Evolutionary conservation across 2,888 invertebrate species (phyloP).

Genomic region (Adineta ricciae): DNA sequence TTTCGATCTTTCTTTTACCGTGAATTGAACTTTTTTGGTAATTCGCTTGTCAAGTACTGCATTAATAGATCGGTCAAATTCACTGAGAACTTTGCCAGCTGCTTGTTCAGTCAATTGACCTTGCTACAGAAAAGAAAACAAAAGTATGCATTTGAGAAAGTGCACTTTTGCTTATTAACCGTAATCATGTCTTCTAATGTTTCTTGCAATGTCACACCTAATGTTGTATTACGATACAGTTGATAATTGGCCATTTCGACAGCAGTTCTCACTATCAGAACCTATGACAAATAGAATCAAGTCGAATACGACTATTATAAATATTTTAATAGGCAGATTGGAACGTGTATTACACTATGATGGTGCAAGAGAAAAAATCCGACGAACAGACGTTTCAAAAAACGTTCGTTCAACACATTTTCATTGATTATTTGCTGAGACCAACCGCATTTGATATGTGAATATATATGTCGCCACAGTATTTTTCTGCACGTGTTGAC

Average conservation of each 20-base stretch:
- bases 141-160: background rate
- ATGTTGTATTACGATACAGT: constrained; percentile 21
- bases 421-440: background rate
- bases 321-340: background rate
- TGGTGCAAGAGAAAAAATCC: background rate
- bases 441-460: background rate
- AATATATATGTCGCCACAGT: background rate
- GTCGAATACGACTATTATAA: background rate
- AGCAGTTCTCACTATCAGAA: background rate
- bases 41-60: constrained; percentile 64
- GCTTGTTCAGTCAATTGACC: background rate
- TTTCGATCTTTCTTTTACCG: background rate
- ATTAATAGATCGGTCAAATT: constrained; percentile 94
- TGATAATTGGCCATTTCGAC: constrained; percentile 10
- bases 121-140: background rate
- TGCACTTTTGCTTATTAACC: background rate
- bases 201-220: background rate
- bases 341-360: background rate
- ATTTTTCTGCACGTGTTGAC: background rate
- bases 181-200: constrained; percentile 5
- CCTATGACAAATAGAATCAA: background rate
- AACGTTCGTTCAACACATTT: background rate
- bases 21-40: background rate
- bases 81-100: constrained; percentile 56
- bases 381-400: background rate